Base-by-base conservation (phyloP, 2,797 vertebrate genomes). In the Thaleichthys pacificus region DNA sequence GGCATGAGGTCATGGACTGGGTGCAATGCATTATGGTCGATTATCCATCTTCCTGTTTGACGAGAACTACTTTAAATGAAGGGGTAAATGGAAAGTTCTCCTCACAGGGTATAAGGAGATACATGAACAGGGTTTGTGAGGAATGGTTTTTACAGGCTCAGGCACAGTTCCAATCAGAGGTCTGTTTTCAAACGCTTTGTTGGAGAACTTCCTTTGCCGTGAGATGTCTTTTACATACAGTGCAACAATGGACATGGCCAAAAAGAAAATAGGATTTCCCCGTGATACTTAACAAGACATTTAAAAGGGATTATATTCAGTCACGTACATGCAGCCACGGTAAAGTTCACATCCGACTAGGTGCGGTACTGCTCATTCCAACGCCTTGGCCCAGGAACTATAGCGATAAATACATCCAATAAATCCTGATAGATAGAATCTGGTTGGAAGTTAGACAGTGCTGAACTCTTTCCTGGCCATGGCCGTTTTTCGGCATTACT, bases 61-160 rank as follows among this genome's bases (percentile, higher is more conserved):
- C 5, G 7, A 35, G 32, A 35, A 35, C 1, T 1, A 35, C 32
- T 35, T 7, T 6, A 35, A 8, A 35, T 35, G 32, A 35, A 35
- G 7, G 8, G 26, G 24, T 26, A 30, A 17, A 7, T 21, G 49
- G 54, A 51, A 54, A 28, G 62, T 65, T 70, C 63, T 57, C 57
- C 21, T 69, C 71, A 62, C 71, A 73, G 67, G 12, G 21, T 21
- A 26, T 5, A 61, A 35, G 32, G 32, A 35, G 32, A 35, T 6
- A 35, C 71, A 54, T 69, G 69, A 51, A 79, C 57, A 77, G 64
- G 73, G 69, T 57, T 61, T 75, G 75, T 69, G 62, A 77, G 21
- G 68, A 30, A 42, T 7, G 75, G 72, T 81, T 81, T 73, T 80
- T 32, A 68, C 24, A 72, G 74, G 56, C 70, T 82, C 77, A 67